phyloP scores from a whole-genome alignment of 1,140 invertebrate genomes.

The Ephestia elutella region DNA sequence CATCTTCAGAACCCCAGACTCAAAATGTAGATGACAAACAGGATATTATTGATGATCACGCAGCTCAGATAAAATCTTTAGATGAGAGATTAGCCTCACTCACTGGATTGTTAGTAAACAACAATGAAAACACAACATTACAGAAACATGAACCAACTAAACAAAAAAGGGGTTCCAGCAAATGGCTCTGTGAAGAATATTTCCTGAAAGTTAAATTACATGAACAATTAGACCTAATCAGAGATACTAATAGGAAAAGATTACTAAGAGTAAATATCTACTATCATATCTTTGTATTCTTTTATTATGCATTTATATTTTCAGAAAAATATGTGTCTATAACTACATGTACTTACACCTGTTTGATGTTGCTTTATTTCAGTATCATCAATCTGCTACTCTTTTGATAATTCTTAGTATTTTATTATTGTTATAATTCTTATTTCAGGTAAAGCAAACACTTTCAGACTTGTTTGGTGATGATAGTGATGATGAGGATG shows the following conservation, averaged over 20 bases:
- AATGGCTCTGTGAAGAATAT: constrained; percentile 70
- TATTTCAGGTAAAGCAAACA: constrained; percentile 60
- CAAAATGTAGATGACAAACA: constrained; percentile 11
- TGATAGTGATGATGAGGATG: constrained; percentile 64
- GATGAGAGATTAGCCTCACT: constrained; percentile 52
- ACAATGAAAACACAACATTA: constrained; percentile 26
- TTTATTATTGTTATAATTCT: neutral
- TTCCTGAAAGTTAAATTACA: constrained; percentile 57
- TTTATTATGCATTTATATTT: no score
- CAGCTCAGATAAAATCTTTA: constrained; percentile 41
- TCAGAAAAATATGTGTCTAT: no score
- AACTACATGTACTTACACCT: no score
- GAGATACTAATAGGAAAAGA: constrained; percentile 55
- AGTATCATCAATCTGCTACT: no score
- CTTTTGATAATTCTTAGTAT: neutral
- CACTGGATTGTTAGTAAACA: constrained; percentile 38
- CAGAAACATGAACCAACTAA: constrained; percentile 25
- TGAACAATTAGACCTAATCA: constrained; percentile 58
- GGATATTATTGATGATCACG: constrained; percentile 32
- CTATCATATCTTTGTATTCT: neutral
- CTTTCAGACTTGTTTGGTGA: constrained; percentile 60
- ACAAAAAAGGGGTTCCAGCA: constrained; percentile 31
- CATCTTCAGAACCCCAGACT: constrained; percentile 9
- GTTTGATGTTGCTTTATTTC: no score
- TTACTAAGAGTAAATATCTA: constrained; percentile 40